phyloP scores from a whole-genome alignment of 2,888 invertebrate genomes.

The Sinohyriopsis cumingii region DNA sequence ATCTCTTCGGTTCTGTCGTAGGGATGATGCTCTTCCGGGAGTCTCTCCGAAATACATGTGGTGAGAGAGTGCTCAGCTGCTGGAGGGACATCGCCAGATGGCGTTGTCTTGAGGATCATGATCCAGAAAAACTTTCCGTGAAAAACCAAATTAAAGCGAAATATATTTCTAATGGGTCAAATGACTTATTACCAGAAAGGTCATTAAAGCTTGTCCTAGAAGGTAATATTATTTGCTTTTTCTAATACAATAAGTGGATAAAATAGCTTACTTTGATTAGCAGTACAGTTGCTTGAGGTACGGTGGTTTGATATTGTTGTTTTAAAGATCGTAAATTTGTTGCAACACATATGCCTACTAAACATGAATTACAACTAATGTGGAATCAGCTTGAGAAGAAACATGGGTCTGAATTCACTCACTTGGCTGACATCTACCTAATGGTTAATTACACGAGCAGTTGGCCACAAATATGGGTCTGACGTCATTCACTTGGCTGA shows the following conservation, averaged over 20 bases:
- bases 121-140: conserved; percentile 28
- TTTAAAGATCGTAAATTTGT: neutral
- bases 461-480: too few species aligned
- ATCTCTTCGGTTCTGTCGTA: conserved; percentile 41
- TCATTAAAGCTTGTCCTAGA: conserved; percentile 30
- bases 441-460: too few species aligned
- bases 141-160: conserved; percentile 39
- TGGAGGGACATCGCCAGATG: conserved; percentile 48
- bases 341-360: neutral
- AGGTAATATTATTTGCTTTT: conserved; percentile 22
- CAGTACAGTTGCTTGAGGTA: neutral
- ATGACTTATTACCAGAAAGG: conserved; percentile 18
- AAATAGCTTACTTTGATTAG: neutral
- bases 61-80: conserved; percentile 43
- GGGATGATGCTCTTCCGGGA: conserved; percentile 53
- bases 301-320: neutral
- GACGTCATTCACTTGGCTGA: too few species aligned
- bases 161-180: conserved; percentile 36
- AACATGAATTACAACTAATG: too few species aligned
- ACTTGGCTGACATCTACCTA: too few species aligned
- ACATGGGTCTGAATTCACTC: too few species aligned
- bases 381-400: too few species aligned
- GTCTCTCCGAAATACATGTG: conserved; percentile 39
- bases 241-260: neutral
- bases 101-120: conserved; percentile 24